Evolutionary conservation across 2,888 invertebrate species (phyloP), one percentile per base, ranked within the genome.

Genomic region (Atherix ibis): DNA sequence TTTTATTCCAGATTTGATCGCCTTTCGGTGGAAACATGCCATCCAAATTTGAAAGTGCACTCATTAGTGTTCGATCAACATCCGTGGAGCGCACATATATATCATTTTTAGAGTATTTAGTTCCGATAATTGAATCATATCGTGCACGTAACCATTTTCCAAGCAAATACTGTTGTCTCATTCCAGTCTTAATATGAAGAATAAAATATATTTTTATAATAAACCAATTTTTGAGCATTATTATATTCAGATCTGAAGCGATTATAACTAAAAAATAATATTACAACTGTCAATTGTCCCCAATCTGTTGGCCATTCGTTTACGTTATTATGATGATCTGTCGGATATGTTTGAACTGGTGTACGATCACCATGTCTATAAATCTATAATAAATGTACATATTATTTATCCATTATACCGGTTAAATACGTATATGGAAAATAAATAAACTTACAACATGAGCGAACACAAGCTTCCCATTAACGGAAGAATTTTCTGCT

Each of bases 311-410:
- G 83, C 89, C 91, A 92, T 27, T 65, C 62, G 3, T 74, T 72
- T 42, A 68, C 67, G 49, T 83, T 71, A 14, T 60, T 60, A 58
- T 81, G 81, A 0, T 84, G 84, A 62, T 92, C 91, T 13, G 65
- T 81, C 0, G 84, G 81, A 53, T 84, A 92, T 0, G 76, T 68
- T n/a, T 70, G 62, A 2, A 82, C 64, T 1, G 88, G 88, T 29
- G 85, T 85, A 42, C 94, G 68, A 54, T 91, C 91, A 10, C 94
- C 94, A 64, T 94, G 94, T 36, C 92, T 69, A 56, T 66, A 92
- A 27, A 88, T 26, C 46, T 39, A 54, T n/a, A n/a, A n/a, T n/a
- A n/a, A n/a, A n/a, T n/a, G n/a, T n/a, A n/a, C n/a, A n/a, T n/a
- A n/a, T n/a, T n/a, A n/a, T n/a, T n/a, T n/a, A n/a, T n/a, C n/a